These are phyloP conservation scores for Oryzaephilus surinamensis DNA, from an alignment of 1,140 invertebrate species.

Conservation along the genomic window DNA sequence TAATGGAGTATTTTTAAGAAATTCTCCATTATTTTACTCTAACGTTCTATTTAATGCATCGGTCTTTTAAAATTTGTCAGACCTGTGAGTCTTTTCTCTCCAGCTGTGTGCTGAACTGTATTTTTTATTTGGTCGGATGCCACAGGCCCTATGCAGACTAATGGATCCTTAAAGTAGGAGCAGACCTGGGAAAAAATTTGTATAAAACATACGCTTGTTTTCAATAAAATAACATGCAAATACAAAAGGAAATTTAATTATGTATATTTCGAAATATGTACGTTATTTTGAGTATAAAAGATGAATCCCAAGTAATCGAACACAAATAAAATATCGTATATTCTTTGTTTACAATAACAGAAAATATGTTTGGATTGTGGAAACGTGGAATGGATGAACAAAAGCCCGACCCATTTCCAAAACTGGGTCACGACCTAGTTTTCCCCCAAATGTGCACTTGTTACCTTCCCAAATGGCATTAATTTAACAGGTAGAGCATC, in stretches of 20 bases:
- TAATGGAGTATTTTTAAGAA: background rate
- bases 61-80: slow-evolving; percentile 37
- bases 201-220: background rate
- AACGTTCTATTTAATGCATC: slow-evolving; percentile 38
- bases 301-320: background rate
- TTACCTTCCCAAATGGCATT: too few relatives aligned
- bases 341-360: too few relatives aligned
- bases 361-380: too few relatives aligned
- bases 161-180: slow-evolving; percentile 81
- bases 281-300: too few relatives aligned
- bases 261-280: too few relatives aligned
- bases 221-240: background rate
- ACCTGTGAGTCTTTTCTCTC: slow-evolving; percentile 64
- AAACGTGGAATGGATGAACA: too few relatives aligned
- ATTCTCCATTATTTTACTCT: too few relatives aligned
- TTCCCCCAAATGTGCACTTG: too few relatives aligned
- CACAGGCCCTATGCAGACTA: slow-evolving; percentile 78
- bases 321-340: too few relatives aligned
- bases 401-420: slow-evolving; percentile 4
- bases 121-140: slow-evolving; percentile 58
- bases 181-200: slow-evolving; percentile 57
- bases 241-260: background rate
- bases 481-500: too few relatives aligned
- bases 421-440: slow-evolving; percentile 17
- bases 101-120: slow-evolving; percentile 63